Conservation (phyloP, 1,140 invertebrate species). For the Ericerus pela region DNA sequence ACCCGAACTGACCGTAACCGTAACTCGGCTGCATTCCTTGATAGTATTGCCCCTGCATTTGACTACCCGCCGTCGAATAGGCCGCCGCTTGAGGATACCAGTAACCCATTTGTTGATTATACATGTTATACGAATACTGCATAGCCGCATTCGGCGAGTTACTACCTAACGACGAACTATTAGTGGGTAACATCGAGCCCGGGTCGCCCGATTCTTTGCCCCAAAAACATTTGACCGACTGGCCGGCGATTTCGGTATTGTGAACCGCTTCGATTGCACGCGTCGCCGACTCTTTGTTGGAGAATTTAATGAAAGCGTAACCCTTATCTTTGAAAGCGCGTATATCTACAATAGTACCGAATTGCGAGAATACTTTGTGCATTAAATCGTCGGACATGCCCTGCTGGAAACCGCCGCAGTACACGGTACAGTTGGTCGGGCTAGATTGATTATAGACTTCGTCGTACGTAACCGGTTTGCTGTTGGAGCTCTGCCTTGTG, state of each 20-base stretch:
- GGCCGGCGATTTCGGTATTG: constrained; percentile 90
- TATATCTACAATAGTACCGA: constrained; percentile 91
- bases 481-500: constrained; percentile 28
- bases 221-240: constrained; percentile 98
- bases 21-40: constrained; percentile 16
- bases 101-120: constrained; percentile 58
- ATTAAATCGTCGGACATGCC: constrained; percentile 90
- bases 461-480: constrained; percentile 42
- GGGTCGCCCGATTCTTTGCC: constrained; percentile 82
- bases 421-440: constrained; percentile 96
- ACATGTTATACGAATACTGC: constrained; percentile 46
- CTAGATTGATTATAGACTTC: constrained; percentile 93
- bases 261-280: constrained; percentile 94
- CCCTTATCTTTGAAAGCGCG: constrained; percentile 98
- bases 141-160: constrained; percentile 33
- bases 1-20: background rate
- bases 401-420: constrained; percentile 90
- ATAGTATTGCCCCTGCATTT: constrained; percentile 19
- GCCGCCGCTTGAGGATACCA: constrained; percentile 53
- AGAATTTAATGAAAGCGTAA: constrained; percentile 98
- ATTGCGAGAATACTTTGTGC: constrained; percentile 84
- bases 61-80: background rate
- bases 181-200: constrained; percentile 37
- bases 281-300: constrained; percentile 90
- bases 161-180: constrained; percentile 40